Conservation (phyloP, 2,888 invertebrate genomes). For the Drosophila differens region DNA sequence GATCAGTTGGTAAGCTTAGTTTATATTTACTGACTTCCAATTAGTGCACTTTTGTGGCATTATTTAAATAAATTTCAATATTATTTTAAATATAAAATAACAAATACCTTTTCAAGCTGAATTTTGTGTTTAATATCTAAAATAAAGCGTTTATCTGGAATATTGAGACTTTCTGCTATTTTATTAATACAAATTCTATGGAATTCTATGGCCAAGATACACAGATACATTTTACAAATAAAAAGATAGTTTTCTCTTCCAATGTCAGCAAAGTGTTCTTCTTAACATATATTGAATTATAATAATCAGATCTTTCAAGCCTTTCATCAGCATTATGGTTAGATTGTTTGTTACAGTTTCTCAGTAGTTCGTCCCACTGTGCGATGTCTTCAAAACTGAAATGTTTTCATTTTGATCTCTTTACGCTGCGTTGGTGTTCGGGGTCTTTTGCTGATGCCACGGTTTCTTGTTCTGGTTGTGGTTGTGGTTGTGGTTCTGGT, state of each 20-base stretch:
- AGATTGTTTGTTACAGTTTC: not conserved
- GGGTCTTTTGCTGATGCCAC: constrained; percentile 47
- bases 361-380: constrained; percentile 20
- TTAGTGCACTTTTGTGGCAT: no score
- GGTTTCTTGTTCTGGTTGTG: constrained; percentile 42
- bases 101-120: not conserved
- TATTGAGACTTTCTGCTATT: not conserved
- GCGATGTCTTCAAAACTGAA: constrained; percentile 54
- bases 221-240: not conserved
- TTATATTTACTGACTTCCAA: no score
- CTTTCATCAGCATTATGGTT: not conserved
- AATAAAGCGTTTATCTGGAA: not conserved
- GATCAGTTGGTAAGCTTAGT: no score
- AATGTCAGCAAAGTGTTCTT: not conserved
- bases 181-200: no score
- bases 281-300: no score
- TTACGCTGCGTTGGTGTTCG: constrained; percentile 75
- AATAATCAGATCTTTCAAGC: not conserved
- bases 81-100: not conserved
- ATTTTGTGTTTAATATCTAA: not conserved
- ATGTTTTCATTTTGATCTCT: constrained; percentile 81
- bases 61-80: no score
- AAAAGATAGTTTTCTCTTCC: not conserved
- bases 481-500: constrained; percentile 19
- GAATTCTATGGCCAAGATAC: not conserved